phyloP scores from a whole-genome alignment of 2,888 invertebrate species.

The Ceratothoa steindachneri region DNA sequence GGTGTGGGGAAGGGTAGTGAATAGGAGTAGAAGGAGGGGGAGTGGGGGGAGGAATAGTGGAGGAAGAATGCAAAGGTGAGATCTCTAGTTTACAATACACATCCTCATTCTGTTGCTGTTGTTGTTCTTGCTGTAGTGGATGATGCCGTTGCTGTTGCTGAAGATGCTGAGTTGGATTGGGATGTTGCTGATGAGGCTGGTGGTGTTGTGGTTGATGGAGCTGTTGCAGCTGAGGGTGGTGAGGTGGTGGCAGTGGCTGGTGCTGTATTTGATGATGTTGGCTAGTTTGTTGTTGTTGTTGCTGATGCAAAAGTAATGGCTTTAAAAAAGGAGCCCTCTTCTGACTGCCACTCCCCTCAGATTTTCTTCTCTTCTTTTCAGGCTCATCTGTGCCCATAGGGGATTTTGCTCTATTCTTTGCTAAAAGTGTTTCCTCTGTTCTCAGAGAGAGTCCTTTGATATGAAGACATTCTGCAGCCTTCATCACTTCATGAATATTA shows the following conservation, averaged over 20 bases:
- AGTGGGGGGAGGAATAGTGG: background rate
- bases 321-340: background rate
- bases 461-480: conserved; percentile 41
- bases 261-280: background rate
- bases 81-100: background rate
- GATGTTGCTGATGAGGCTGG: background rate
- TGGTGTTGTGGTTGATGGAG: background rate
- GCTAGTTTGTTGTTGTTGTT: background rate
- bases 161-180: background rate
- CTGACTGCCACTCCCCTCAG: conserved; percentile 5
- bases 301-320: background rate
- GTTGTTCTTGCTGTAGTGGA: background rate
- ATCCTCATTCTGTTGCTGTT: background rate
- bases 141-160: background rate
- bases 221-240: background rate
- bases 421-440: background rate
- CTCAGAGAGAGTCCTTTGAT: conserved; percentile 33
- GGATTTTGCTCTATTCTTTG: background rate
- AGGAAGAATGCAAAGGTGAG: background rate
- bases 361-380: background rate
- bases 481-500: conserved; percentile 25
- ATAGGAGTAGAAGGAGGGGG: background rate
- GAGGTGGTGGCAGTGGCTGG: background rate
- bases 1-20: background rate
- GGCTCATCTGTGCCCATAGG: background rate